Evolutionary conservation across 2,888 invertebrate genomes (phyloP).

Genomic region (Saturnia japonica): DNA sequence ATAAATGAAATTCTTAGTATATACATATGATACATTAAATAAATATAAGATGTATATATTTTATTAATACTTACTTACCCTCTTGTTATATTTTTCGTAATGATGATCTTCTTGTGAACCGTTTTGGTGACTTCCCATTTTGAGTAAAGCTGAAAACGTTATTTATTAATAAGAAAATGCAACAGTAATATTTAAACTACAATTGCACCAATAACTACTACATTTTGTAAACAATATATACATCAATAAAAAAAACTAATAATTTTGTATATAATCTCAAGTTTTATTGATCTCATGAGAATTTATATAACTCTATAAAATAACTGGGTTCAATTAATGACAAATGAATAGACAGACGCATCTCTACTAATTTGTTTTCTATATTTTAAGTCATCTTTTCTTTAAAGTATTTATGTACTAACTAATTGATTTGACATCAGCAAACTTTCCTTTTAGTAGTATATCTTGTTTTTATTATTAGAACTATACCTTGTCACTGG

Average conservation of each 20-base stretch:
- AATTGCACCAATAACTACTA: not conserved
- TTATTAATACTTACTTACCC: slow-evolving; percentile 78
- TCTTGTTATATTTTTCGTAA: slow-evolving; percentile 89
- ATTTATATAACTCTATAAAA: too few species aligned
- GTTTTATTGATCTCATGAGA: too few species aligned
- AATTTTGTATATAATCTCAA: too few species aligned
- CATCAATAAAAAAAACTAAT: too few species aligned
- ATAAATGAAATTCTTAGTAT: not conserved
- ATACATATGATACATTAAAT: too few species aligned
- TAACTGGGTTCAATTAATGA: not conserved
- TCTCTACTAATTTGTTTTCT: not conserved
- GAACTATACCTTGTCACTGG: too few species aligned
- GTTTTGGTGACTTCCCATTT: slow-evolving; percentile 87
- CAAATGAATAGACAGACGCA: not conserved
- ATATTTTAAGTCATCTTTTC: too few species aligned
- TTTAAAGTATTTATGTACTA: too few species aligned
- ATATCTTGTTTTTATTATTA: too few species aligned
- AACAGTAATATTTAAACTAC: not conserved
- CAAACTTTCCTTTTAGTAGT: too few species aligned
- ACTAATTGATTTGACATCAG: too few species aligned
- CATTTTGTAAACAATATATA: not conserved
- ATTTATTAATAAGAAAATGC: not conserved
- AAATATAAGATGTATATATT: too few species aligned
- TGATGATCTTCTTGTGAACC: slow-evolving; percentile 87
- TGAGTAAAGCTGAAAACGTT: slow-evolving; percentile 73